Base-by-base conservation (phyloP, 2,797 vertebrate species). In the Antennarius maculatus region DNA sequence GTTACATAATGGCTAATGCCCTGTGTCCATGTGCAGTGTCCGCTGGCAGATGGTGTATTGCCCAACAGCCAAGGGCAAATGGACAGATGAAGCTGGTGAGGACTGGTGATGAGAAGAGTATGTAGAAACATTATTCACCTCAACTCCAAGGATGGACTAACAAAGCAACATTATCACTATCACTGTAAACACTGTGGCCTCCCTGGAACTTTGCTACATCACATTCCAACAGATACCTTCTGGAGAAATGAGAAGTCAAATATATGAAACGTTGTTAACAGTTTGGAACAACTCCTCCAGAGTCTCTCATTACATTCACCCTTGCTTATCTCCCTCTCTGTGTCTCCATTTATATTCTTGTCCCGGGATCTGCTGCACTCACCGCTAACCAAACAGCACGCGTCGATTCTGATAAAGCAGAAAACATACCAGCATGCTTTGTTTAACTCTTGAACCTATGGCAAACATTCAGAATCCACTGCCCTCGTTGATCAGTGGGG, bases 1-100 rank as follows among this genome's bases (percentile, higher is more conserved):
- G 83, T 90, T 90, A 87, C 71, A 77, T 88, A 92, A 91, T 41
- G 52, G 47, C 75, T 76, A 84, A 87, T 81, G 82, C 76, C 75
- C 80, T 83, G 75, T 60, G 68, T 72, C 70, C 68, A 64, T 75
- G 74, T 74, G 65, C 23, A 0, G 57, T 64, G 60, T 76, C 61
- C n/a, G 11, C 79, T 81, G 72, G 77, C 89, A 90, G 82, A 86
- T 88, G 88, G 84, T 78, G 75, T 53, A 62, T 82, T 74, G 71
- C 73, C 66, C 75, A 71, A 66, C 80, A 77, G 56, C 70, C 78
- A 86, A 88, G 80, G 85, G 66, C 67, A 2, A 81, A 79, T 48
- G 68, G 69, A 76, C 52, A 65, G 52, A 27, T 60, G 67, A 66
- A 67, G 63, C 15, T 13, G 57, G 27, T 37, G 55, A 51, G 45